Evolutionary conservation across 1,140 invertebrate genomes (phyloP).

Genomic region (Neodiprion lecontei): DNA sequence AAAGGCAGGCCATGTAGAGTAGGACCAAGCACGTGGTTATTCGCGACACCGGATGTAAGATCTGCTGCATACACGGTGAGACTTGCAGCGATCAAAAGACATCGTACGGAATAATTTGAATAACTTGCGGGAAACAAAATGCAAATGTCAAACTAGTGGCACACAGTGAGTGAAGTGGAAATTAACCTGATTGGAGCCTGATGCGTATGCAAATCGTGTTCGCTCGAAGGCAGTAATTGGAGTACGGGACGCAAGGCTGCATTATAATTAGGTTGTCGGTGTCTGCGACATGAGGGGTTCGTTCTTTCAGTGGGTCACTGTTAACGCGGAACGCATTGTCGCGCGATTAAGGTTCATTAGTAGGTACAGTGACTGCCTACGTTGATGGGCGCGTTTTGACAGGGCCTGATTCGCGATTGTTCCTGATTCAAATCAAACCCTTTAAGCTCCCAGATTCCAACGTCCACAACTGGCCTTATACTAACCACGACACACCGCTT

Average conservation of each 20-base stretch:
- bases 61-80: not conserved
- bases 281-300: conserved; percentile 44
- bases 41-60: not conserved
- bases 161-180: conserved; percentile 38
- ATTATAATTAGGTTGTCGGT: conserved; percentile 54
- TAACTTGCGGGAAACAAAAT: conserved; percentile 14
- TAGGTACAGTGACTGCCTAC: not conserved
- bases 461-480: no score
- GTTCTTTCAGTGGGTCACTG: conserved; percentile 52
- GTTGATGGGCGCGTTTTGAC: not conserved
- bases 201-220: conserved; percentile 55
- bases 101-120: not conserved
- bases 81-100: not conserved
- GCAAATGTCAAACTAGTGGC: conserved; percentile 16
- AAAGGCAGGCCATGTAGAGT: no score
- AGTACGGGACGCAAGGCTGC: conserved; percentile 55
- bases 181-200: conserved; percentile 51
- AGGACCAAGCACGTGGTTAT: no score
- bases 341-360: conserved; percentile 51
- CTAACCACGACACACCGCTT: no score
- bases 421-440: not conserved
- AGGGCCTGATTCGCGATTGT: conserved; percentile 3
- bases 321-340: conserved; percentile 50
- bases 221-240: conserved; percentile 47
- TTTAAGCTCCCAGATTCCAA: no score